phyloP scores from a whole-genome alignment of 2,797 vertebrate genomes.

The Darevskia nairensis region DNA sequence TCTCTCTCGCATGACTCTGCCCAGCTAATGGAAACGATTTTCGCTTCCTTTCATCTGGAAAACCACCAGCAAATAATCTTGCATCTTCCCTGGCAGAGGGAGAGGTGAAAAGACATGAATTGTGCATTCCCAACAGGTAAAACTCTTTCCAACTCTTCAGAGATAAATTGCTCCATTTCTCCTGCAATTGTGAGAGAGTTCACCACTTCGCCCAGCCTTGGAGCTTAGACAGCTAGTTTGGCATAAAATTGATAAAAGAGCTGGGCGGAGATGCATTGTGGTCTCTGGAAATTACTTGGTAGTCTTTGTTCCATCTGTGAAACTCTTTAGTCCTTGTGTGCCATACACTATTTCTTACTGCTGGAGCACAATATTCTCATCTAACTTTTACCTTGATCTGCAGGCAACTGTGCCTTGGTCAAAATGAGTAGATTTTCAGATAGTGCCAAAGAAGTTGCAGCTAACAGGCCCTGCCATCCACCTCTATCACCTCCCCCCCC shows the following conservation, averaged over 20 bases:
- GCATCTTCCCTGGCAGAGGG: conserved; percentile 38
- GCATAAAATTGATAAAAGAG: conserved; percentile 1
- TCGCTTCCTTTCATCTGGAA: conserved; percentile 69
- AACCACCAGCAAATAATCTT: conserved; percentile 41
- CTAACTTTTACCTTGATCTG: neutral
- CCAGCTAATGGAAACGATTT: conserved; percentile 58
- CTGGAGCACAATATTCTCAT: neutral
- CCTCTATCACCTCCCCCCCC: too few relatives aligned
- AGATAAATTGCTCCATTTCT: neutral
- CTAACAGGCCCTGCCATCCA: neutral
- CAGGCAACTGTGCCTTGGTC: neutral
- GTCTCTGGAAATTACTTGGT: conserved; percentile 20
- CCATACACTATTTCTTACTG: neutral
- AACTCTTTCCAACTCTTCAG: neutral
- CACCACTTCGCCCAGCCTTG: conserved; percentile 2
- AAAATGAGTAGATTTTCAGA: neutral
- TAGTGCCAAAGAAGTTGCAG: neutral
- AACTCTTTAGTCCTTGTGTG: neutral
- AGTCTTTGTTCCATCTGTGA: neutral
- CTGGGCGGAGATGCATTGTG: neutral
- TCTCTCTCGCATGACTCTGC: conserved; percentile 36
- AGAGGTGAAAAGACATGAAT: conserved; percentile 37
- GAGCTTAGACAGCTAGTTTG: neutral
- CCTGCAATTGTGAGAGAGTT: conserved; percentile 7
- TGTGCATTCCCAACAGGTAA: conserved; percentile 39